Evolutionary conservation across 1,140 invertebrate species (phyloP), one percentile per base, ranked within the genome.

Genomic region (Monomorium pharaonis): DNA sequence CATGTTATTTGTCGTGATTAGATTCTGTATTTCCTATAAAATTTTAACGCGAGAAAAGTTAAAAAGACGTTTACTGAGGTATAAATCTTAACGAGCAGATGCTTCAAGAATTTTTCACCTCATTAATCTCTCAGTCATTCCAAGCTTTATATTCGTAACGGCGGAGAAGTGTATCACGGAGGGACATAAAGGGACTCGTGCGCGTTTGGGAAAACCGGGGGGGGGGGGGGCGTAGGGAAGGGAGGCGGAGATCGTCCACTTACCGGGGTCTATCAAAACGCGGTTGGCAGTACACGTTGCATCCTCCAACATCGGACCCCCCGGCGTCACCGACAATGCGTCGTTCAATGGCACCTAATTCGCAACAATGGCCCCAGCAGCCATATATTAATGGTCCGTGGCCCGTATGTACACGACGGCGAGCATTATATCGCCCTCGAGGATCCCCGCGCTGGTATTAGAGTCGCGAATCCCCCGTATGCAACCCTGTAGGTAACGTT

Each of bases 331-430:
- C 88, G 86, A 94, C 93, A 94, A 94, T 93, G 86, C 88, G 72
- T 70, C 90, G 86, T 88, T 93, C 92, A 93, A 93, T 93, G 90
- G 90, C 91, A 93, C 92, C 93, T 94, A 94, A 94, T 94, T 94
- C 93, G 93, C 92, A 94, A 94, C 93, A 94, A 94, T 94, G 91
- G 93, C 89, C 92, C 88, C 87, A 90, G 88, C 89, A 88, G 91
- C 91, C 92, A 93, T 94, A 93, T 94, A 94, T 94, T 94, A 94
- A 94, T 93, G 93, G 92, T 93, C 89, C 90, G 83, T 86, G 88
- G 84, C 90, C 85, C 84, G 74, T 89, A 88, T 90, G 87, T 76
- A 91, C 87, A 84, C 86, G 84, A 83, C 63, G 76, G 81, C 84
- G 81, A 58, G 62, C 77, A 87, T 91, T 90, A 86, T 87, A 86